Base-by-base conservation (phyloP, 2,888 invertebrate genomes). In the Acrobasis repandana region DNA sequence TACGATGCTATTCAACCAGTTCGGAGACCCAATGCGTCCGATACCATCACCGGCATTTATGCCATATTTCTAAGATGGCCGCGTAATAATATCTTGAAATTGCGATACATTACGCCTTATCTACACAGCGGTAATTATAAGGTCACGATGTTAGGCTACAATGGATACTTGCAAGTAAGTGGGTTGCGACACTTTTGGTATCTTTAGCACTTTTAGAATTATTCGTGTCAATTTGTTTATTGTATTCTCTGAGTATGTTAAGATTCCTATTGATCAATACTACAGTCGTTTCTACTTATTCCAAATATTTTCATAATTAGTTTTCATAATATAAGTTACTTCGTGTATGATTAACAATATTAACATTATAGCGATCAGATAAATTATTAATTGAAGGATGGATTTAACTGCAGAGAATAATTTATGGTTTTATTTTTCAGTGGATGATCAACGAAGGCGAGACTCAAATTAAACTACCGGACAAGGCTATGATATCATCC, bases 11-110 rank as follows among this genome's bases (percentile, higher is more conserved):
- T 34, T 0, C 59, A 76, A 1, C 83, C 88, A 0, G 82, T 76
- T 0, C 71, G 73, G 0, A 63, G 57, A 58, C 83, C 87, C 0
- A 59, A 33, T 2, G 3, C 63, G 28, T 9, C 66, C 47, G 76
- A 85, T 62, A 68, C 57, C 9, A 65, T 90, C 1, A 73, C 64
- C 14, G 74, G 82, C 28, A 89, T 97, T 14, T 97, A 95, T 80
- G 96, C 95, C 0, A 94, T 94, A 54, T 83, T 95, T 16, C 84
- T 97, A 43, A 79, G 93, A 2, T 97, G 97, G 96, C 97, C 97
- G 0, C 76, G 82, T 28, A 82, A 93, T 50, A 93, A 93, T 63
- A 75, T 87, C 16, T 80, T 96, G 10, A 69, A 51, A 16, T 33
- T 87, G 1, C 65, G 65, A 51, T 82, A 86, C 64, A 68, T 86